These are phyloP conservation scores for Cantharis flavilabris DNA, from an alignment of 2,888 invertebrate species.

Conservation along the genomic window DNA sequence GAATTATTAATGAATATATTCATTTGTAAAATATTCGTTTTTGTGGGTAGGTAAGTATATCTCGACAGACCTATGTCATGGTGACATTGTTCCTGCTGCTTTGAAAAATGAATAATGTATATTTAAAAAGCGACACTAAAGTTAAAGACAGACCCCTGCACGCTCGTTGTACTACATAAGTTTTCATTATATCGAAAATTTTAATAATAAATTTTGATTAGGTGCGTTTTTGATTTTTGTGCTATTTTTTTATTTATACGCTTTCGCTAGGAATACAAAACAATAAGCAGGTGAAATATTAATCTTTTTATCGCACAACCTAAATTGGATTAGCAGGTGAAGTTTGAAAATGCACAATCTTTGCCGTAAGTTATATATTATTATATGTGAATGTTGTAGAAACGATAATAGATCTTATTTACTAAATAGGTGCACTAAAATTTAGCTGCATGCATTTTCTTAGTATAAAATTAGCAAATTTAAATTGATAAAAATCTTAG, in stretches of 20 bases:
- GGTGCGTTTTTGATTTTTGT: slow-evolving; percentile 15
- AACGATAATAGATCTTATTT: not conserved
- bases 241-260: not conserved
- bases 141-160: not conserved
- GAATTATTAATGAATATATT: slow-evolving; percentile 30
- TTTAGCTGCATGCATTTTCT: not conserved
- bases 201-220: slow-evolving; percentile 21
- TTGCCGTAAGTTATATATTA: slow-evolving; percentile 37
- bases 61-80: slow-evolving; percentile 24
- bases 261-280: slow-evolving; percentile 37
- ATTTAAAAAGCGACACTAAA: slow-evolving; percentile 18
- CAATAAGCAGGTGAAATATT: slow-evolving; percentile 34
- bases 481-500: not conserved
- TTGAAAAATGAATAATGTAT: slow-evolving; percentile 27
- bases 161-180: not conserved
- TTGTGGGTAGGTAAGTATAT: not conserved
- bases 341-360: slow-evolving; percentile 31
- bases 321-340: slow-evolving; percentile 37
- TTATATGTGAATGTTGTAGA: slow-evolving; percentile 20
- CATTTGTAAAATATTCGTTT: slow-evolving; percentile 18
- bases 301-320: slow-evolving; percentile 29
- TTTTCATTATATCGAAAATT: not conserved
- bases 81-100: slow-evolving; percentile 20
- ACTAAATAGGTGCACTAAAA: not conserved
- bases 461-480: not conserved